phyloP scores from a whole-genome alignment of 2,888 invertebrate species.

The Oxyscelio sp. region DNA sequence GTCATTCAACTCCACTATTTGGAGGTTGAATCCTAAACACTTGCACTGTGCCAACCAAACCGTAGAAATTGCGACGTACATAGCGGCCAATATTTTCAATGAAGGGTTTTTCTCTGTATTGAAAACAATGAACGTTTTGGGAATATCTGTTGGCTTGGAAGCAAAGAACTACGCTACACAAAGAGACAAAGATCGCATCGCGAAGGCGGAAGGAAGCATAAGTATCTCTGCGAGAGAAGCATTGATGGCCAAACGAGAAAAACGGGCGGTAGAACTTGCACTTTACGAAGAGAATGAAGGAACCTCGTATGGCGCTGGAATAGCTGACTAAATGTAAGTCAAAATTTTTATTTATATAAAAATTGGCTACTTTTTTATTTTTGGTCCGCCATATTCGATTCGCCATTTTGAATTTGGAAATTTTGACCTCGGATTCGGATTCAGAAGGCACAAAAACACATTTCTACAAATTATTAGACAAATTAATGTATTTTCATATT shows the following conservation, averaged over 20 bases:
- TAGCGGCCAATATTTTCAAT: slow-evolving; percentile 38
- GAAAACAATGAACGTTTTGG: slow-evolving; percentile 33
- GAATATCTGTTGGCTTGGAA: slow-evolving; percentile 10
- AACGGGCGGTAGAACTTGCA: slow-evolving; percentile 7
- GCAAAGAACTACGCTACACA: slow-evolving; percentile 1
- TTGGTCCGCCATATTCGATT: no score
- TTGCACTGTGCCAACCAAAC: slow-evolving; percentile 26
- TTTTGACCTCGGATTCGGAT: slow-evolving; percentile 8
- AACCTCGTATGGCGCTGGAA: not conserved
- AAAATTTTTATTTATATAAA: not conserved
- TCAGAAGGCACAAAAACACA: slow-evolving; percentile 3
- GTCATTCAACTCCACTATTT: slow-evolving; percentile 30
- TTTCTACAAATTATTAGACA: no score
- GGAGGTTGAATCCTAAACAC: slow-evolving; percentile 44
- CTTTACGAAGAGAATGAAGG: slow-evolving; percentile 20
- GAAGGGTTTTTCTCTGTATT: slow-evolving; percentile 13
- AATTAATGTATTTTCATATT: no score
- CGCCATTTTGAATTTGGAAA: no score
- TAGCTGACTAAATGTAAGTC: slow-evolving; percentile 43
- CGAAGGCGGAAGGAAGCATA: slow-evolving; percentile 15
- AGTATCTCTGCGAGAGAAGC: slow-evolving; percentile 1
- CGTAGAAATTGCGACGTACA: slow-evolving; percentile 41
- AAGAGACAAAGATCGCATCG: slow-evolving; percentile 7
- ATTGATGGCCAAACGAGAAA: slow-evolving; percentile 1
- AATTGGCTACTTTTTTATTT: no score